Base-by-base conservation (phyloP, 2,888 invertebrate genomes). In the Diploptera punctata region DNA sequence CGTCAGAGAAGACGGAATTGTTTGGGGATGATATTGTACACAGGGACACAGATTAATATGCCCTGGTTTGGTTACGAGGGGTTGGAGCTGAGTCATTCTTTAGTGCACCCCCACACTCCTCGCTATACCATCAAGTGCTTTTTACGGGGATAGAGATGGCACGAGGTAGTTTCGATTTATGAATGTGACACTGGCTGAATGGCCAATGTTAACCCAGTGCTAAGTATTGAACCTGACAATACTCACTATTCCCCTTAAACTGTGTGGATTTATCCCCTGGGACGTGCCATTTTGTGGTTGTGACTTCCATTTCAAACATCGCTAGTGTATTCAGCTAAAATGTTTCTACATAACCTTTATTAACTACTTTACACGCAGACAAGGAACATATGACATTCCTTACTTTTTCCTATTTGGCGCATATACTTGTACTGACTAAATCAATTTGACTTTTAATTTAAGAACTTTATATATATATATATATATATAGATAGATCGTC, bases 41-140 rank as follows among this genome's bases (percentile, higher is more conserved):
- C 61, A 43, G 62, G 19, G 65, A 47, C 65, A 71, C 52, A 71
- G 65, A 69, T 69, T 69, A 69, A 69, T 69, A 69, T 69, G 54
- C 69, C 33, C 21, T 52, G 24, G 54, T 68, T 38, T 68, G 57
- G 54, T 68, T 54, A 62, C 33, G 61, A 16, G 44, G n/a, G 61
- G 52, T 57, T 24, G 43, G 49, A 13, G 67, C 26, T 54, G 61
- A 61, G 47, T 47, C 61, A 60, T 61, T 68, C 67, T 65, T 68
- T 61, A 61, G 60, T 31, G n/a, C 33, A 61, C 61, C 47, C 65
- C 26, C 44, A 21, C 44, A 13, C 62, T n/a, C 16, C 33, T 19
- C 33, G 33, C 61, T 19, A 33, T 33, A 7, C 33, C 10, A 7
- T 33, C 33, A 33, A 33, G 33, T 33, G 33, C 10, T 33, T 10